phyloP scores from a whole-genome alignment of 2,888 invertebrate genomes.

The Diloba caeruleocephala region DNA sequence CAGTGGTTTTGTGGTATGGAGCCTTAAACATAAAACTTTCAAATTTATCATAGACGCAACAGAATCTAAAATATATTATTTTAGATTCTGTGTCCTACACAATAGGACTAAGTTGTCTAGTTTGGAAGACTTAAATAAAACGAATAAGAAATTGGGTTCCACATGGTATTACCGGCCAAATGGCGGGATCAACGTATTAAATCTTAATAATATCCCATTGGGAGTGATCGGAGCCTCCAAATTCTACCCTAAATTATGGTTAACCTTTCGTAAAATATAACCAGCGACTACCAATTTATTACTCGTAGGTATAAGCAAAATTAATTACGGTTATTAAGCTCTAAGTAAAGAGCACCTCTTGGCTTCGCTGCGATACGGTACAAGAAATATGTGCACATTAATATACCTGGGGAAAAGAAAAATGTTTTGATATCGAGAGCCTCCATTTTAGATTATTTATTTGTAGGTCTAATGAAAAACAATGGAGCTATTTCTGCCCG shows the following conservation, averaged over 20 bases:
- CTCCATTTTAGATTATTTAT: too few relatives aligned
- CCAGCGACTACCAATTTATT: conserved; percentile 16
- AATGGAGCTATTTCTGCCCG: too few relatives aligned
- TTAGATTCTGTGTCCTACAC: too few relatives aligned
- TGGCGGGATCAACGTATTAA: background rate
- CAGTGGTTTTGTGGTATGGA: too few relatives aligned
- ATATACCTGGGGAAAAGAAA: background rate
- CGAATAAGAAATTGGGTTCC: too few relatives aligned
- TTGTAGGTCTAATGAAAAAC: too few relatives aligned
- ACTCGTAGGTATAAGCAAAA: conserved; percentile 17
- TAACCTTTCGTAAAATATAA: conserved; percentile 21
- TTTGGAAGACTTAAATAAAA: too few relatives aligned
- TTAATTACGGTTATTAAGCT: conserved; percentile 25
- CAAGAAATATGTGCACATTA: conserved; percentile 13
- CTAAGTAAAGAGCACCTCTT: conserved; percentile 4
- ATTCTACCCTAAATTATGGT: conserved; percentile 15
- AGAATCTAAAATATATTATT: too few relatives aligned
- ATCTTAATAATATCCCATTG: conserved; percentile 7
- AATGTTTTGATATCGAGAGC: background rate
- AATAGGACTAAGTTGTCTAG: too few relatives aligned
- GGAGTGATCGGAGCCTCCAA: conserved; percentile 21
- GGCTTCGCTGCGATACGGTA: background rate
- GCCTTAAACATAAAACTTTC: too few relatives aligned
- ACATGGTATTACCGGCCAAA: conserved; percentile 28
- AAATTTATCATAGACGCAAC: too few relatives aligned